These are phyloP conservation scores for Agrochola litura DNA, from an alignment of 2,888 invertebrate species.

Conservation along the genomic window DNA sequence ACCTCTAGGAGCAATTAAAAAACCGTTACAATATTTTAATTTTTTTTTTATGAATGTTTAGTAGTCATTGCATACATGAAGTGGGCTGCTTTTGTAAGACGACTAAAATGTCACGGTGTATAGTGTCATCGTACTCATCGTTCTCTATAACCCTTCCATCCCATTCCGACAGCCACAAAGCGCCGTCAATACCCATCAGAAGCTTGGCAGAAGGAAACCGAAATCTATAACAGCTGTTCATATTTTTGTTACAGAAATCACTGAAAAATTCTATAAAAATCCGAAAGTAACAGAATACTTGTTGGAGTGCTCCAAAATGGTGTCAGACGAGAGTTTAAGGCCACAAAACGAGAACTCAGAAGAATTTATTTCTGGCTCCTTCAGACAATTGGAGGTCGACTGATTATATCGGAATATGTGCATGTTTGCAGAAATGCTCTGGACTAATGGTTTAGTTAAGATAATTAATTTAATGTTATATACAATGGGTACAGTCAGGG, in stretches of 20 bases:
- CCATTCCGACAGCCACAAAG: background rate
- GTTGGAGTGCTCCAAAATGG: slow-evolving; percentile 39
- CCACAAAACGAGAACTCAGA: slow-evolving; percentile 34
- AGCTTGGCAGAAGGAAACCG: background rate
- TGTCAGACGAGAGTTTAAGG: slow-evolving; percentile 40
- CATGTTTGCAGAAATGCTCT: background rate
- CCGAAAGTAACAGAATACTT: slow-evolving; percentile 30
- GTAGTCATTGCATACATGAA: too few species aligned
- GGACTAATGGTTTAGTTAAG: background rate
- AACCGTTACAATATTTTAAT: too few species aligned
- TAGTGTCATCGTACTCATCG: background rate
- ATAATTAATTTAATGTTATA: background rate
- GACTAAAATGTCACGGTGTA: too few species aligned
- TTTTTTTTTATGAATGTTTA: too few species aligned
- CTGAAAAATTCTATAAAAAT: slow-evolving; percentile 20
- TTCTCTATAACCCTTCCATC: background rate
- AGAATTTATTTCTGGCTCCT: slow-evolving; percentile 40
- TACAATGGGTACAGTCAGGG: background rate
- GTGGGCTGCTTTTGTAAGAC: too few species aligned
- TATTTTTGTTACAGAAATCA: slow-evolving; percentile 37
- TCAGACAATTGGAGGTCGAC: slow-evolving; percentile 38
- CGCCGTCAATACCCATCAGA: too few species aligned
- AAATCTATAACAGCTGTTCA: background rate
- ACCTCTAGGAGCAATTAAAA: too few species aligned
- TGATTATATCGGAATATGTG: slow-evolving; percentile 1